phyloP scores from a whole-genome alignment of 2,113 vertebrate species.

The Misgurnus mizolepis region DNA sequence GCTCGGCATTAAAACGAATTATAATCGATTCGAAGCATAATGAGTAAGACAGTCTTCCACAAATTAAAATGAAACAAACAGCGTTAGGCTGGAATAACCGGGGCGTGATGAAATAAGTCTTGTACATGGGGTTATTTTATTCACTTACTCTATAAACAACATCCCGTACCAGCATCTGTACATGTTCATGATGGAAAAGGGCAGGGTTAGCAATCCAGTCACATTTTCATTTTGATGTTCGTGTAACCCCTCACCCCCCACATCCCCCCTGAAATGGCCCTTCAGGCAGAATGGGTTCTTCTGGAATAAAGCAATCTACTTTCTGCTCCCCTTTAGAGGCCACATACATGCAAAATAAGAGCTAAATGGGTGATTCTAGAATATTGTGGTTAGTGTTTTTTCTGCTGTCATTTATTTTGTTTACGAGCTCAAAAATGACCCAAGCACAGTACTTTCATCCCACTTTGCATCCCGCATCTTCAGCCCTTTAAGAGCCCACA shows the following conservation, averaged over 20 bases:
- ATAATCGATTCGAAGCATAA: constrained; percentile 66
- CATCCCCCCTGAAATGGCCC: constrained; percentile 24
- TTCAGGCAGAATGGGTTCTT: constrained; percentile 3
- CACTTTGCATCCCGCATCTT: background rate
- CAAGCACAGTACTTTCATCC: too few species aligned
- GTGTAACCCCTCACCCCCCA: constrained; percentile 2
- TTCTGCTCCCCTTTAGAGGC: background rate
- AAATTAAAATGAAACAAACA: constrained; percentile 61
- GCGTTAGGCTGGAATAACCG: constrained; percentile 39
- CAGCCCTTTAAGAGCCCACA: background rate
- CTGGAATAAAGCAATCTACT: constrained; percentile 35
- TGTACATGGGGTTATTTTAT: constrained; percentile 14
- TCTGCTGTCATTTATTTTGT: background rate
- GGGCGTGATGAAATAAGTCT: background rate
- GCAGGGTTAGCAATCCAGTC: constrained; percentile 45
- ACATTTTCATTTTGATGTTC: constrained; percentile 44
- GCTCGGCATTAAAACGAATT: constrained; percentile 71
- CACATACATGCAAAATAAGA: background rate
- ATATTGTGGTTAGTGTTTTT: background rate
- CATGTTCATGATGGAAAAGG: constrained; percentile 27
- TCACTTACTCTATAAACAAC: background rate
- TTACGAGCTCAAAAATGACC: background rate
- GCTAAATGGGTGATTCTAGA: constrained; percentile 10
- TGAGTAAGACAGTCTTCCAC: constrained; percentile 57
- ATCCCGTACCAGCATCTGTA: background rate